Base-by-base conservation (phyloP, 2,797 vertebrate genomes). In the Lacerta agilis region DNA sequence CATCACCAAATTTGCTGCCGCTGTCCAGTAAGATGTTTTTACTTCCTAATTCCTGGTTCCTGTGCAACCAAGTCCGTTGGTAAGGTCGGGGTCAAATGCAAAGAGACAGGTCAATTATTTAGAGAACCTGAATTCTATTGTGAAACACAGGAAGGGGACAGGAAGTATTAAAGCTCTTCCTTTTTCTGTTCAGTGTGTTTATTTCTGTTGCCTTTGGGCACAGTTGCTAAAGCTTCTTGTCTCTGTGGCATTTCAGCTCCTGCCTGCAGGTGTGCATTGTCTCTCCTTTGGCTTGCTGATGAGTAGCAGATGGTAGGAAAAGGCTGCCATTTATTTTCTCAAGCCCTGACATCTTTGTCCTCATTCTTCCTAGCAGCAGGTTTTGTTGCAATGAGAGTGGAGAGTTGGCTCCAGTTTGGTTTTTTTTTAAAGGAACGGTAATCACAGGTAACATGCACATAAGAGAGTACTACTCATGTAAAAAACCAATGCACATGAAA, bases 231-330 rank as follows among this genome's bases (percentile, higher is more conserved):
- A 58, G 8, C 18, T 83, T 45, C 79, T 87, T 45, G 1, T 43
- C 58, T 85, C n/a, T 3, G 13, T 3, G 6, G 2, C 25, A n/a
- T 87, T 69, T 75, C 23, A 5, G 64, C 85, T 29, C 27, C 38
- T 86, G 45, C 10, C 79, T 85, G 38, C 23, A 27, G 81, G 55
- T 83, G 75, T 79, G 17, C 75, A 61, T 61, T 64, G 78, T n/a
- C 36, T 69, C 80, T 80, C 0, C 0, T 61, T 87, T 73, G 75
- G 11, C 58, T 82, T 83, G 5, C 79, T 87, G 45, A 72, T 45
- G 86, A 81, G 55, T 33, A 69, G 27, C 87, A 90, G 66, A 33
- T 81, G 33, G 55, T 67, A 82, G 86, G 11, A 83, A 25, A 75
- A 85, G 27, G 29, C 71, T 20, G 29, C 29, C 45, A 43, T 85